A percentile compares a stretch with the other conserved stretches of the same genome.
phyloP scores from a whole-genome alignment of 2,113 vertebrate genomes.

The Planiliza haematocheilus region DNA sequence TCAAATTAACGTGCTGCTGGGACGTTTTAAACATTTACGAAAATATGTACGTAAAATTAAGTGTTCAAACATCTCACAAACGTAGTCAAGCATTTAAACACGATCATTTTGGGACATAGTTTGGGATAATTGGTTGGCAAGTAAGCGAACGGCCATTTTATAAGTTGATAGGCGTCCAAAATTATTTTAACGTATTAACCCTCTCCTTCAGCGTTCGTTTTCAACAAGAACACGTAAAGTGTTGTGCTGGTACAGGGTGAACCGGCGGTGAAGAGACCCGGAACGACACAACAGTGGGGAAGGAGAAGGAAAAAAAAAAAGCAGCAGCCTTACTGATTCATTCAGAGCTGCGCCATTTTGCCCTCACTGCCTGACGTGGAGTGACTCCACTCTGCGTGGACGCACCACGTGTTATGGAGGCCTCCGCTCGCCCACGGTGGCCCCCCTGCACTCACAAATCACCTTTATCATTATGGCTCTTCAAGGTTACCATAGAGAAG shows the following conservation, averaged over 20 bases:
- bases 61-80: background rate
- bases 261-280: background rate
- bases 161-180: background rate
- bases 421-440: conserved; percentile 34
- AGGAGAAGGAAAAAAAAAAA: background rate
- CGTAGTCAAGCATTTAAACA: conserved; percentile 24
- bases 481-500: conserved; percentile 20
- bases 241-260: background rate
- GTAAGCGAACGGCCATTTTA: conserved; percentile 45
- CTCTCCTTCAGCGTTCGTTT: background rate
- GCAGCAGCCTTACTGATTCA: conserved; percentile 26
- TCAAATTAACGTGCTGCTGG: background rate
- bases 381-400: conserved; percentile 59
- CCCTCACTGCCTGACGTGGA: conserved; percentile 73
- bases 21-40: background rate
- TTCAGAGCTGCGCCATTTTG: conserved; percentile 79
- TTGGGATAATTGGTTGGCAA: background rate
- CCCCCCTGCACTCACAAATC: conserved; percentile 32
- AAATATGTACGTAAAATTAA: background rate
- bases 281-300: background rate
- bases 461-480: conserved; percentile 24
- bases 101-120: background rate
- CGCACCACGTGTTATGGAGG: conserved; percentile 73
- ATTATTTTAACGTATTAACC: background rate
- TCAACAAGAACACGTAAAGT: too few species aligned